A percentile compares a stretch with the other conserved stretches of the same genome.
Conservation (phyloP, 1,140 invertebrate genomes). For the Bombus sibiricus region DNA sequence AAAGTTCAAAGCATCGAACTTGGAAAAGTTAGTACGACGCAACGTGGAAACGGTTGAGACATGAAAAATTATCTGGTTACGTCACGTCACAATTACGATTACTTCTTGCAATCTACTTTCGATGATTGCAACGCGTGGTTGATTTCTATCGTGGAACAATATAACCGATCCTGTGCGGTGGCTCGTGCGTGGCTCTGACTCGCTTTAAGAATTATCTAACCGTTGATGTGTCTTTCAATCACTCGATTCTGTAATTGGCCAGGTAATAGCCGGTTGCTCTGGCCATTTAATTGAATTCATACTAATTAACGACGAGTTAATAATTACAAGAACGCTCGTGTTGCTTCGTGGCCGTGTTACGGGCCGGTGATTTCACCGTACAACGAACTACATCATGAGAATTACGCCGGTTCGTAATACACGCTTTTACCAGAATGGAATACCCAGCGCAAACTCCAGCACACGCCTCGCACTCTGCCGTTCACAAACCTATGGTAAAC, state of each 20-base stretch:
- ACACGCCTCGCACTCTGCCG: not conserved
- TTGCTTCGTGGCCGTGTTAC: too few relatives aligned
- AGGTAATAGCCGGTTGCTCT: not conserved
- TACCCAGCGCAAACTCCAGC: not conserved
- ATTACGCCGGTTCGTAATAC: not conserved
- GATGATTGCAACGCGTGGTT: too few relatives aligned
- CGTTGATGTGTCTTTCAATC: slow-evolving; percentile 21
- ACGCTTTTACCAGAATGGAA: not conserved
- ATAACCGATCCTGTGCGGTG: too few relatives aligned
- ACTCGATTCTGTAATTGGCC: not conserved
- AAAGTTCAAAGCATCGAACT: too few relatives aligned
- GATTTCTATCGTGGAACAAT: too few relatives aligned
- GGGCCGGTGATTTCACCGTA: not conserved
- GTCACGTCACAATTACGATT: too few relatives aligned
- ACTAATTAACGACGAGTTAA: slow-evolving; percentile 33
- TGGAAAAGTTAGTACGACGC: too few relatives aligned
- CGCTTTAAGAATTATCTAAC: too few relatives aligned
- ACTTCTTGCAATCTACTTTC: too few relatives aligned
- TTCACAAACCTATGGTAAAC: not conserved
- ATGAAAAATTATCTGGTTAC: too few relatives aligned
- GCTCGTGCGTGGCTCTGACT: too few relatives aligned
- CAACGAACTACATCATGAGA: not conserved
- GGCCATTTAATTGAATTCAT: slow-evolving; percentile 19
- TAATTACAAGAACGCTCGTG: slow-evolving; percentile 1
- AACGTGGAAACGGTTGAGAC: too few relatives aligned